Conservation (phyloP, 2,113 vertebrate species). For the Copsychus sechellarum region DNA sequence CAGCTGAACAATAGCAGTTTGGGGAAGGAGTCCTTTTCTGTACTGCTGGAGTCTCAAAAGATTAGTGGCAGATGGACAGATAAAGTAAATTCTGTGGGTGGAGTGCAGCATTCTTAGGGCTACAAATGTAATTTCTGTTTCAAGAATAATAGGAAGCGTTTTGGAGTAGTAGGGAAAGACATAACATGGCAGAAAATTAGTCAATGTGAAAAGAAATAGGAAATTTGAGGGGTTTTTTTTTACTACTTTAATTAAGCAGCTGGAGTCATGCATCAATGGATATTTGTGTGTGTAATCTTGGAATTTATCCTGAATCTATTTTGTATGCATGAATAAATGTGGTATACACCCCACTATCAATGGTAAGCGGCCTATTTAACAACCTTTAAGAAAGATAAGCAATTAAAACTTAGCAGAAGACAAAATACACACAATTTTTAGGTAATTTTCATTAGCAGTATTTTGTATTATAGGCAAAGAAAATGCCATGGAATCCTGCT, state of each 20-base stretch:
- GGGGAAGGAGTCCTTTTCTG: not conserved
- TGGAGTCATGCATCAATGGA: not conserved
- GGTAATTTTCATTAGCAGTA: not conserved
- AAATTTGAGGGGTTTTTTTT: not conserved
- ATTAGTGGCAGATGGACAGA: not conserved
- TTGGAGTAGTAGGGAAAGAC: not conserved
- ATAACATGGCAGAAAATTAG: not conserved
- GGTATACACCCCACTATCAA: not conserved
- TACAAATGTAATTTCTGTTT: not conserved
- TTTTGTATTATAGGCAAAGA: not conserved
- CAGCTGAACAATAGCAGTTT: not conserved
- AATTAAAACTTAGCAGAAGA: not conserved
- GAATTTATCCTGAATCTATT: not conserved
- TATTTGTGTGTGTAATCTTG: not conserved
- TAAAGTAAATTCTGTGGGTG: conserved; percentile 1
- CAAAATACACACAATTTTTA: not conserved
- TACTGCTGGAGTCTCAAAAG: not conserved
- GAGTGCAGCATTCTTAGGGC: not conserved
- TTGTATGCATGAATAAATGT: not conserved
- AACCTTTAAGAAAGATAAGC: not conserved
- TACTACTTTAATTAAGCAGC: not conserved
- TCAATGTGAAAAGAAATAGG: not conserved
- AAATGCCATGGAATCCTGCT: not conserved
- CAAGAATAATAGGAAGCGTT: not conserved
- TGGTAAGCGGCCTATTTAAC: not conserved